phyloP scores from a whole-genome alignment of 2,113 vertebrate species.

The Myxocyprinus asiaticus region DNA sequence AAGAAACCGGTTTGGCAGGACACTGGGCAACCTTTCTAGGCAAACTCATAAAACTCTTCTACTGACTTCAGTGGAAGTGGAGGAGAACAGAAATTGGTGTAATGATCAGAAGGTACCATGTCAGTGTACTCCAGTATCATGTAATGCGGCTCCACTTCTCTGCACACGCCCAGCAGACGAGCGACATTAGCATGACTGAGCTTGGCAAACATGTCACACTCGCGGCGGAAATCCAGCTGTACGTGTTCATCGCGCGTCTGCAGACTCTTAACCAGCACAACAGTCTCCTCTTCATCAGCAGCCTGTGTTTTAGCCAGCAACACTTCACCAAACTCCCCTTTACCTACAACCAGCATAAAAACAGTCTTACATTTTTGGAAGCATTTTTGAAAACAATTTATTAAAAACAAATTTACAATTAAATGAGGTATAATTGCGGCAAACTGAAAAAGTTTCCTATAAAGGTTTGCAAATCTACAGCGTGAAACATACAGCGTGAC shows the following conservation, averaged over 20 bases:
- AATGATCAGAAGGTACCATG: conserved; percentile 71
- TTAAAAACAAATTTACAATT: no score
- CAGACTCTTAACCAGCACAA: conserved; percentile 85
- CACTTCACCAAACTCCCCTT: conserved; percentile 86
- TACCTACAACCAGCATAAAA: conserved; percentile 66
- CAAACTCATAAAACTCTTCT: neutral
- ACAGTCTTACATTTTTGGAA: neutral
- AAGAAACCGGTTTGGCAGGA: no score
- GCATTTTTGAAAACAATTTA: no score
- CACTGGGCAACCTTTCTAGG: no score
- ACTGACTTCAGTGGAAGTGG: neutral
- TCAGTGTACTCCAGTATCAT: conserved; percentile 88
- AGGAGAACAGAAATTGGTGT: no score
- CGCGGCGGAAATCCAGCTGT: conserved; percentile 82
- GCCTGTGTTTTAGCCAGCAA: conserved; percentile 83
- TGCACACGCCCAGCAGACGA: conserved; percentile 81
- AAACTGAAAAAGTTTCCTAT: no score
- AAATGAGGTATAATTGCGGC: no score
- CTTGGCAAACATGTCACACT: conserved; percentile 87
- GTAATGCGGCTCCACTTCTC: conserved; percentile 81
- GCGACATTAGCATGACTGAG: conserved; percentile 80
- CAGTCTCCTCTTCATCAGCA: conserved; percentile 72
- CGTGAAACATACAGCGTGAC: no score
- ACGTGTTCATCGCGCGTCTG: conserved; percentile 83
- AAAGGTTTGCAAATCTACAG: no score